Evolutionary conservation across 2,113 vertebrate species (phyloP), one percentile per base, ranked within the genome.

Genomic region (Thomomys bottae): DNA sequence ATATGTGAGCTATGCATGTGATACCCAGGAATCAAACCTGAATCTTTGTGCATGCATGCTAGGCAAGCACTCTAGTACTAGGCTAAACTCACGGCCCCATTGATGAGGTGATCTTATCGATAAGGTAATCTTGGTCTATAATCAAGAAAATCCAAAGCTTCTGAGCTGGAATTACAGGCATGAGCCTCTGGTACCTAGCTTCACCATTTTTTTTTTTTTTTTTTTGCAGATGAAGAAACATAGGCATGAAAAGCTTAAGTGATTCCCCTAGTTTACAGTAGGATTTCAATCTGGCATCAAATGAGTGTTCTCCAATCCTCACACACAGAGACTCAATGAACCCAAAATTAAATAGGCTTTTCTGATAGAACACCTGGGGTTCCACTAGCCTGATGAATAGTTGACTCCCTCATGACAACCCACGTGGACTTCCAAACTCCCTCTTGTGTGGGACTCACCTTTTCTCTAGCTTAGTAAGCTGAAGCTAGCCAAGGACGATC

Each of bases 401-500:
- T 8, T 36, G 26, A 36, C 70, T 91, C 88, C 28, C 24, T 63
- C 57, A n/a, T 11, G 2, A 76, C 30, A 42, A 45, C 12, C 49
- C 45, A 64, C 1, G 3, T 3, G 42, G 21, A 38, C 63, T 76
- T 40, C 11, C 36, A 73, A 94, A 91, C 79, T 14, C 32, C 38
- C 14, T 88, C 76, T 82, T 75, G 26, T n/a, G 2, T 63, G 24
- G 67, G 30, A 71, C 30, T 87, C 81, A 75, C 32, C 61, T 90
- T 88, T 54, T 75, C 14, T 63, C 87, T 82, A 54, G 86, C 38
- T 79, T 88, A 28, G 2, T 63, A 67, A 90, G 40, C 73, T 26
- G 59, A 34, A 34, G 87, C 61, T 67, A 66, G 61, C 82, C 89
- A 84, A 86, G 49, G 84, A 93, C 87, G 81, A 88, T 38, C 81